Evolutionary conservation across 2,797 vertebrate genomes (phyloP), one percentile per base, ranked within the genome.

Genomic region (Sebastes taczanowskii): DNA sequence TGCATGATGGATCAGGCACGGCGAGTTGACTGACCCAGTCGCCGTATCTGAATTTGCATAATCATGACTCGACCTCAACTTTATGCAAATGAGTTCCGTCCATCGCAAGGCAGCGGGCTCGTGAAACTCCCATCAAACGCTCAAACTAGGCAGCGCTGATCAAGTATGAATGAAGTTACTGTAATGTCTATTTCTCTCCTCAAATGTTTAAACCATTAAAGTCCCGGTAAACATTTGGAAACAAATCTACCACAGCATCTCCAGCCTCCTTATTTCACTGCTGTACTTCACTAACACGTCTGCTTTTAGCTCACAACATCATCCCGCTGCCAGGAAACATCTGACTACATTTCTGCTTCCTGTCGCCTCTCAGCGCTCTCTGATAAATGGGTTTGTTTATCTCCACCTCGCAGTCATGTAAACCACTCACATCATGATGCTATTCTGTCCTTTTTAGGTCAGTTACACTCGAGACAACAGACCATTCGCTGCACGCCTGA

Each of bases 261-360:
- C n/a, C 3, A 30, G 3, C 2, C 23, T 22, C 3, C 58, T 0
- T 5, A 25, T 38, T 27, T 32, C 14, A 20, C 56, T 25, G 55
- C n/a, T 25, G 27, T 2, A 16, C 4, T 8, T 29, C 20, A 20
- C 11, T 10, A 14, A 16, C 46, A 52, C 4, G 23, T 18, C 42
- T 69, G 23, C 23, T 32, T 67, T 62, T 23, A 56, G 35, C 70
- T 70, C 55, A 9, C 10, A 16, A 16, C 13, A 34, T 64, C 65
- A 11, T 35, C 5, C 18, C 3, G 1, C 49, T 22, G 66, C 11
- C 63, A 81, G 64, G 71, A 87, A 84, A 81, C 67, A 65, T 34
- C 71, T 69, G 46, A 66, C 2, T 1, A 20, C 11, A 27, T 14
- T 34, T 35, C 7, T 2, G 2, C 20, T 80, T 83, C 38, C 74